A percentile compares a stretch with the other conserved stretches of the same genome.
phyloP scores from a whole-genome alignment of 1,140 invertebrate genomes.

The Temnothorax curvispinosus region DNA sequence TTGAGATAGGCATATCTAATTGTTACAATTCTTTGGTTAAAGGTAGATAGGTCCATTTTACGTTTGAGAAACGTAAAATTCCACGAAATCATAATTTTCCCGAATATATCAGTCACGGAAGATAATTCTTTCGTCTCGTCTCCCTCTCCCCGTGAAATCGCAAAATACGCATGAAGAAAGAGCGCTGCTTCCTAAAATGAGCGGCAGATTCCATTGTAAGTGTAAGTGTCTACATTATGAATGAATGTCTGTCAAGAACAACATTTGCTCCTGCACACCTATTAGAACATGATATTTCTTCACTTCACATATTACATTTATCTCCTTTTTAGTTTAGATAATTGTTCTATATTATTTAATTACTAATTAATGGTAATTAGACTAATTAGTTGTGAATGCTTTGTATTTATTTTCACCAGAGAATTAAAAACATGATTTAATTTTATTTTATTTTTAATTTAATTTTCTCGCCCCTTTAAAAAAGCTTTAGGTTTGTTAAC shows the following conservation, averaged over 20 bases:
- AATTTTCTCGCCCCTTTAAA: background rate
- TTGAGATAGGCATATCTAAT: background rate
- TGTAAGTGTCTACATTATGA: background rate
- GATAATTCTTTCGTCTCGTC: conserved; percentile 21
- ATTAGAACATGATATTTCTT: background rate
- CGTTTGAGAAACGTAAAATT: conserved; percentile 26
- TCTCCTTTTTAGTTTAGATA: background rate
- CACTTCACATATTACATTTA: background rate
- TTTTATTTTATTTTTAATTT: background rate
- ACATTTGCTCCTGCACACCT: background rate
- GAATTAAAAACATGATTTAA: background rate
- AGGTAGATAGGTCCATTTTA: background rate
- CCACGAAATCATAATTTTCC: conserved; percentile 17
- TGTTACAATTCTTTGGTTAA: background rate
- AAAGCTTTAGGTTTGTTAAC: background rate
- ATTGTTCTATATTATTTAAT: background rate
- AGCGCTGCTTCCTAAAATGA: background rate
- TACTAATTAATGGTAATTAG: background rate
- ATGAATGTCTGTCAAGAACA: background rate
- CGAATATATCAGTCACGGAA: background rate
- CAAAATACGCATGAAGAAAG: conserved; percentile 29
- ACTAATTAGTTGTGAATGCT: background rate
- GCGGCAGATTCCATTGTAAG: background rate
- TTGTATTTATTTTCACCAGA: background rate
- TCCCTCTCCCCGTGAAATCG: conserved; percentile 24